A percentile compares a stretch with the other conserved stretches of the same genome.
These are phyloP conservation scores for Channa maculata DNA, from an alignment of 2,113 vertebrate species.

Conservation along the genomic window DNA sequence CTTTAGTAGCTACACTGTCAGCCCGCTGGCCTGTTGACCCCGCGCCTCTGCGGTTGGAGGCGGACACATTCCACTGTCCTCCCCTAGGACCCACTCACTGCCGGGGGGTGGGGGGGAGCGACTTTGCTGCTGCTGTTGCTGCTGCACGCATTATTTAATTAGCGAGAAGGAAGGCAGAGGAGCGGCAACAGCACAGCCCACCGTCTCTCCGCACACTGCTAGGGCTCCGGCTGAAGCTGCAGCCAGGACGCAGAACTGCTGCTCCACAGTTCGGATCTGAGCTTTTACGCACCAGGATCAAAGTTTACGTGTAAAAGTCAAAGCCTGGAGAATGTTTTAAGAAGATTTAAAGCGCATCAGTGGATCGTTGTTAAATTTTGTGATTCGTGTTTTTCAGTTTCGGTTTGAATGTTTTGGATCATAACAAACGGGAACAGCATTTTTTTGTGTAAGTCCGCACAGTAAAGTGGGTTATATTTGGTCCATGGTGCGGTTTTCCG, in stretches of 20 bases:
- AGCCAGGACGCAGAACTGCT: background rate
- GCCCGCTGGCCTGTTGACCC: slow-evolving; percentile 67
- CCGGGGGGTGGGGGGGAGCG: background rate
- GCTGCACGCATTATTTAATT: slow-evolving; percentile 46
- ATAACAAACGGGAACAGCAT: background rate
- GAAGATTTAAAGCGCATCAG: background rate
- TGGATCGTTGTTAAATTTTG: background rate
- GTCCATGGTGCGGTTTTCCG: background rate
- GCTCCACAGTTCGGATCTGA: background rate
- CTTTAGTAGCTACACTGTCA: slow-evolving; percentile 15
- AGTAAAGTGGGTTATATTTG: background rate
- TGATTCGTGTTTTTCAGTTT: background rate
- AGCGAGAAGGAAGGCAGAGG: slow-evolving; percentile 33
- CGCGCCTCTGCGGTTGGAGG: slow-evolving; percentile 56
- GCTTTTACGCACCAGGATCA: background rate
- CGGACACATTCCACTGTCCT: slow-evolving; percentile 70
- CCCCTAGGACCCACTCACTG: slow-evolving; percentile 44
- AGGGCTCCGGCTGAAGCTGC: slow-evolving; percentile 2
- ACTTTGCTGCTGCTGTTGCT: background rate
- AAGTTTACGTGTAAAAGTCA: background rate
- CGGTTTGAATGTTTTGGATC: background rate
- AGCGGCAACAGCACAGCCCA: slow-evolving; percentile 55
- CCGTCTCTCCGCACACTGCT: slow-evolving; percentile 23
- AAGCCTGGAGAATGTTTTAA: too few relatives aligned
- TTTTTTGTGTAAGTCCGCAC: background rate